Percentiles rank a stretch among this genome's conserved stretches.
Conservation (phyloP, 2,888 invertebrate species). For the Dynastes hyllus region DNA sequence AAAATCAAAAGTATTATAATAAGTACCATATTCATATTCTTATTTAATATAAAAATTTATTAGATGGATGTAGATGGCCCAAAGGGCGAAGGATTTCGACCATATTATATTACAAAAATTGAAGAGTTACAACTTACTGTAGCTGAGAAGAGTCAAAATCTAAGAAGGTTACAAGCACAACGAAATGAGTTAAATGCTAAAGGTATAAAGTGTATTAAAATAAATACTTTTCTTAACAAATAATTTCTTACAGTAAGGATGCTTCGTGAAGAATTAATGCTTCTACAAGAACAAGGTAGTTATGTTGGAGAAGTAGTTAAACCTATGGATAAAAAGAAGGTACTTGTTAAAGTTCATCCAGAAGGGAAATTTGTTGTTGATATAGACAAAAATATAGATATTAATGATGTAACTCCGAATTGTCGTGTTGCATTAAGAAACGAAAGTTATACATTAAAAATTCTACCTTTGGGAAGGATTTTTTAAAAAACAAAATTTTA, state of each 20-base stretch:
- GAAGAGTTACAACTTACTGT: constrained; percentile 86
- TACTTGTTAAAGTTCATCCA: constrained; percentile 98
- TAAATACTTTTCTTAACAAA: too few relatives aligned
- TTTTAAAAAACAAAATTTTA: too few relatives aligned
- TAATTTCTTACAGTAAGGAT: constrained; percentile 83
- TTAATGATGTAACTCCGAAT: constrained; percentile 97
- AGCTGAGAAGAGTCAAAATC: constrained; percentile 44
- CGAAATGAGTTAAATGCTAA: constrained; percentile 42
- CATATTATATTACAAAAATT: constrained; percentile 98
- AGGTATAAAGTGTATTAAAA: too few relatives aligned
- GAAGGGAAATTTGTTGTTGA: constrained; percentile 99
- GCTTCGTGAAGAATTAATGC: constrained; percentile 96
- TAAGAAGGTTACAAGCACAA: constrained; percentile 41
- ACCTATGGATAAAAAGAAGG: constrained; percentile 99
- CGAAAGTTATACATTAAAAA: constrained; percentile 98
- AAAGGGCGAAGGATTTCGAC: constrained; percentile 92
- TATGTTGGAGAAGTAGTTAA: constrained; percentile 99
- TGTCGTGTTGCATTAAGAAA: constrained; percentile 98
- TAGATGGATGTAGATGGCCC: constrained; percentile 84
- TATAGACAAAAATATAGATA: constrained; percentile 98
- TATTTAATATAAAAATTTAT: too few relatives aligned
- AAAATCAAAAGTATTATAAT: constrained; percentile 29
- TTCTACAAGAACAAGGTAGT: constrained; percentile 97
- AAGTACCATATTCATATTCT: too few relatives aligned
- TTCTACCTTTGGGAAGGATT: too few relatives aligned